These are phyloP conservation scores for Sebastes matsubarae DNA, from an alignment of 2,797 vertebrate genomes.

Conservation along the genomic window DNA sequence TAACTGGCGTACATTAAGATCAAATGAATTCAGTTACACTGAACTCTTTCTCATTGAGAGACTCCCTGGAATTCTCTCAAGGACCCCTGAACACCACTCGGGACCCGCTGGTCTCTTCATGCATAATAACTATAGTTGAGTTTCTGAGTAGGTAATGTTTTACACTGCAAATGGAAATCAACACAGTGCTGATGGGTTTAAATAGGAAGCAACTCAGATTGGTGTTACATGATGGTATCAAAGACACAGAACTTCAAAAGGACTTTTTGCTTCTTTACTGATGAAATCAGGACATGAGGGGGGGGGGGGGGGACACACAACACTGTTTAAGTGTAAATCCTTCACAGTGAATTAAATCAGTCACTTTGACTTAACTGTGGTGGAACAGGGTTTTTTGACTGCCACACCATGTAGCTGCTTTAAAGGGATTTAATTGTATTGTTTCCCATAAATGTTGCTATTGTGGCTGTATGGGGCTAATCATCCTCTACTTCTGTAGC, in stretches of 20 bases:
- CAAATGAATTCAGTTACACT: not conserved
- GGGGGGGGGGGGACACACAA: not conserved
- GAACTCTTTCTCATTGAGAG: not conserved
- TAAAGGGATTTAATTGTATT: not conserved
- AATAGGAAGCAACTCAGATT: constrained; percentile 7
- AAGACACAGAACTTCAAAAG: not conserved
- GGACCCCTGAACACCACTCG: not conserved
- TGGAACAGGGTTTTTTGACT: not conserved
- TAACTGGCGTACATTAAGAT: not conserved
- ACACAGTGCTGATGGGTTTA: not conserved
- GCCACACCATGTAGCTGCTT: not conserved
- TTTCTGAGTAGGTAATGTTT: not conserved
- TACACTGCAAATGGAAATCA: not conserved
- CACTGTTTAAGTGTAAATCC: constrained; percentile 3
- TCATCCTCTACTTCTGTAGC: not conserved
- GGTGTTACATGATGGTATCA: not conserved
- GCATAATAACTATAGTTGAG: not conserved
- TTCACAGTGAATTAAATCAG: not conserved
- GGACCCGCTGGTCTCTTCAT: not conserved
- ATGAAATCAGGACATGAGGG: not conserved
- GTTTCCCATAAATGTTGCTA: not conserved
- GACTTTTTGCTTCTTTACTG: not conserved
- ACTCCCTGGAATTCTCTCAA: not conserved
- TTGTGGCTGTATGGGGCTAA: not conserved
- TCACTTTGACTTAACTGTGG: not conserved